phyloP scores from a whole-genome alignment of 35 echinoderm and acorn worm genomes.

The Acanthaster planci region DNA sequence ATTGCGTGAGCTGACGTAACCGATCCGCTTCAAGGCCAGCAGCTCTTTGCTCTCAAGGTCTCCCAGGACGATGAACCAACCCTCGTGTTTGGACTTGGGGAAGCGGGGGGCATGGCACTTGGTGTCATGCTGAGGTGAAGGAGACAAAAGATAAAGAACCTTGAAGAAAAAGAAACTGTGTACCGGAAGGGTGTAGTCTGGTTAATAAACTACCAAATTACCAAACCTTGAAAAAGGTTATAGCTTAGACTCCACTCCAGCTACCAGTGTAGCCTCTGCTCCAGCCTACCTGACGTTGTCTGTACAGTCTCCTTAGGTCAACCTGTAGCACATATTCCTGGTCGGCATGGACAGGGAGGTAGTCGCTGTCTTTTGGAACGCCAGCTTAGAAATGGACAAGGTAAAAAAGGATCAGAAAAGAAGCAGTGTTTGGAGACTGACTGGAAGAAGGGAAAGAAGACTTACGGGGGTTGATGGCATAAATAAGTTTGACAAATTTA shows the following conservation, averaged over 20 bases:
- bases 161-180: background rate
- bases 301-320: slow-evolving; percentile 63
- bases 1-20: slow-evolving; percentile 51
- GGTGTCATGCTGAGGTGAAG: slow-evolving; percentile 45
- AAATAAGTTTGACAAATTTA: no score
- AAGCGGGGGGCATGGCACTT: slow-evolving; percentile 81
- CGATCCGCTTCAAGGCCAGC: slow-evolving; percentile 80
- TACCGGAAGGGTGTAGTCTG: no score
- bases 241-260: no score
- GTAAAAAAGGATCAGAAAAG: no score
- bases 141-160: background rate
- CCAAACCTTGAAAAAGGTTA: no score
- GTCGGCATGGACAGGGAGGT: slow-evolving; percentile 66
- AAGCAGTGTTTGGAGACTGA: no score
- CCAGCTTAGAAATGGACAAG: slow-evolving; percentile 49
- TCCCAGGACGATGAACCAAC: slow-evolving; percentile 89
- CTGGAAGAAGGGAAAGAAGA: no score
- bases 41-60: slow-evolving; percentile 93
- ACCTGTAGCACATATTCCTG: slow-evolving; percentile 88
- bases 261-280: no score
- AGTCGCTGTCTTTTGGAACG: slow-evolving; percentile 66
- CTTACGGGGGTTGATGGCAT: no score
- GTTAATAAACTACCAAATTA: no score
- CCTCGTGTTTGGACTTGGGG: slow-evolving; percentile 86
- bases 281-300: slow-evolving; percentile 52